phyloP scores from a whole-genome alignment of 92 coral and sea anemone species.

The Parazoanthus atlanticus region DNA sequence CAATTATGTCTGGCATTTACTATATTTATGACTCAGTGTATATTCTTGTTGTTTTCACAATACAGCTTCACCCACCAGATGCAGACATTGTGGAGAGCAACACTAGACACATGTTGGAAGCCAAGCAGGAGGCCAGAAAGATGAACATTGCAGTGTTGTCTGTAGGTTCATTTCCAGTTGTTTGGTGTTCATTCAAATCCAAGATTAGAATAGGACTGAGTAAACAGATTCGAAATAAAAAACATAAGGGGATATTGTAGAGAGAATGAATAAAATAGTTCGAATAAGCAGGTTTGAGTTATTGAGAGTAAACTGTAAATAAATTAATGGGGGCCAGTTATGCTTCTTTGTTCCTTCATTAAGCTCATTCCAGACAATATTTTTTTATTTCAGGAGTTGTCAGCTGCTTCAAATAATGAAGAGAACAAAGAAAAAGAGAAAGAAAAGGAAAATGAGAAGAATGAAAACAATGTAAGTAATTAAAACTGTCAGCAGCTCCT shows the following conservation, averaged over 20 bases:
- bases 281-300: no score
- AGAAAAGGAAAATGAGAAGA: conserved; percentile 70
- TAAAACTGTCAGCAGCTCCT: no score
- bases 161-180: conserved; percentile 53
- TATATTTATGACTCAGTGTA: no score
- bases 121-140: conserved; percentile 92
- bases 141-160: conserved; percentile 85
- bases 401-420: conserved; percentile 74
- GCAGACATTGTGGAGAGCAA: conserved; percentile 67
- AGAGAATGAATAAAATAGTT: no score
- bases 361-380: background rate
- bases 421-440: conserved; percentile 76
- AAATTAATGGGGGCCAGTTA: background rate
- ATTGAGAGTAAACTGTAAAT: no score
- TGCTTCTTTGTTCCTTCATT: background rate
- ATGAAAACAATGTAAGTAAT: conserved; percentile 39
- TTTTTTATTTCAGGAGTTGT: conserved; percentile 7
- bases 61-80: conserved; percentile 89
- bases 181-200: background rate
- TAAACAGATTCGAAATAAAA: no score
- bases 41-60: background rate
- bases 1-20: background rate
- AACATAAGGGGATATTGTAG: background rate
- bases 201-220: background rate
- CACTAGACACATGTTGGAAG: conserved; percentile 74